A percentile compares a stretch with the other conserved stretches of the same genome.
These are phyloP conservation scores for Hemithea aestivaria DNA, from an alignment of 2,888 invertebrate species.

Conservation along the genomic window DNA sequence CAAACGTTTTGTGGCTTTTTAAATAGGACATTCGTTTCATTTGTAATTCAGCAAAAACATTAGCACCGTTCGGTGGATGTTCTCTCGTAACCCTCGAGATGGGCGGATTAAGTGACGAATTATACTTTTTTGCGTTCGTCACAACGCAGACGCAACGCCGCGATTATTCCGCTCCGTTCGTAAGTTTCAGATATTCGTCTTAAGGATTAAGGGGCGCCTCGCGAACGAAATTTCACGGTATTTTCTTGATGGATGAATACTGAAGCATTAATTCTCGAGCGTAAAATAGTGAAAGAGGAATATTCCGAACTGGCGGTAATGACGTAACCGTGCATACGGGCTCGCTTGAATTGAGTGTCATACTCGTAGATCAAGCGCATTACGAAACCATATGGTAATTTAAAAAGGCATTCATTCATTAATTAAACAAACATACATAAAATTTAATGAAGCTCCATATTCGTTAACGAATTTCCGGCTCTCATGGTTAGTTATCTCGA, in stretches of 20 bases:
- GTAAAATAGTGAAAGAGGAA: conserved; percentile 60
- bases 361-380: conserved; percentile 37
- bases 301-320: conserved; percentile 44
- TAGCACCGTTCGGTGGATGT: conserved; percentile 53
- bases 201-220: conserved; percentile 70
- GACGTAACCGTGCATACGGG: conserved; percentile 35
- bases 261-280: conserved; percentile 63
- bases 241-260: conserved; percentile 71
- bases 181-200: conserved; percentile 76
- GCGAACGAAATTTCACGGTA: conserved; percentile 67
- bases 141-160: conserved; percentile 64
- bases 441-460: conserved; percentile 74
- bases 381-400: conserved; percentile 62
- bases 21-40: not conserved
- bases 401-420: conserved; percentile 73
- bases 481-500: conserved; percentile 56
- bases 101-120: conserved; percentile 72
- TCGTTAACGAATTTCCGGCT: conserved; percentile 75
- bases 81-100: conserved; percentile 43
- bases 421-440: conserved; percentile 66
- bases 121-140: conserved; percentile 67
- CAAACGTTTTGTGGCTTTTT: too few species aligned
- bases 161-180: conserved; percentile 67
- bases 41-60: conserved; percentile 29
- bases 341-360: conserved; percentile 36